These are phyloP conservation scores for Galerucella nymphaeae DNA, from an alignment of 2,888 invertebrate genomes.

Conservation along the genomic window DNA sequence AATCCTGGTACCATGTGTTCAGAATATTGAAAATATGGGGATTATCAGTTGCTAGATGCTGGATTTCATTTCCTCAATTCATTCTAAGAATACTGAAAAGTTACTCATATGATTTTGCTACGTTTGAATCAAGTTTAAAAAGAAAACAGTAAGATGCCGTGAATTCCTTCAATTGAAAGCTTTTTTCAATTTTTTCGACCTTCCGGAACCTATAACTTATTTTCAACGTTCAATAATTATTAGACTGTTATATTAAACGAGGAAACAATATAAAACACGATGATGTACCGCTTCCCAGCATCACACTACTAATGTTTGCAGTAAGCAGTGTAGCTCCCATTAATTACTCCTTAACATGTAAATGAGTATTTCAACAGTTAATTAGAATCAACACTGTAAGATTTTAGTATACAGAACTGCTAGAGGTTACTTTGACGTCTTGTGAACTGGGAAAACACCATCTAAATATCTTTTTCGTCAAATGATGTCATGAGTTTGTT, in stretches of 20 bases:
- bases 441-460: too few species aligned
- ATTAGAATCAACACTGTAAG: not conserved
- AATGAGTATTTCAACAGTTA: not conserved
- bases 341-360: not conserved
- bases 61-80: too few species aligned
- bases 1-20: too few species aligned
- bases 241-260: not conserved
- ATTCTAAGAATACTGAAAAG: too few species aligned
- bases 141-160: not conserved
- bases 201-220: not conserved
- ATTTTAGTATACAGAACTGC: not conserved
- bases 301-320: not conserved
- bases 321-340: not conserved
- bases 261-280: not conserved
- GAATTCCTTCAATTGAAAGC: not conserved
- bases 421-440: too few species aligned
- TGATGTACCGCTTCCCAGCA: not conserved
- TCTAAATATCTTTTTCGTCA: too few species aligned
- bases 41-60: too few species aligned
- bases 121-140: too few species aligned
- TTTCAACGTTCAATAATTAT: not conserved
- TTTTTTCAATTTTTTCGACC: not conserved
- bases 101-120: too few species aligned
- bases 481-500: too few species aligned
- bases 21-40: too few species aligned